Conservation (phyloP, 92 coral and sea anemone genomes). For the Micromussa lordhowensis region DNA sequence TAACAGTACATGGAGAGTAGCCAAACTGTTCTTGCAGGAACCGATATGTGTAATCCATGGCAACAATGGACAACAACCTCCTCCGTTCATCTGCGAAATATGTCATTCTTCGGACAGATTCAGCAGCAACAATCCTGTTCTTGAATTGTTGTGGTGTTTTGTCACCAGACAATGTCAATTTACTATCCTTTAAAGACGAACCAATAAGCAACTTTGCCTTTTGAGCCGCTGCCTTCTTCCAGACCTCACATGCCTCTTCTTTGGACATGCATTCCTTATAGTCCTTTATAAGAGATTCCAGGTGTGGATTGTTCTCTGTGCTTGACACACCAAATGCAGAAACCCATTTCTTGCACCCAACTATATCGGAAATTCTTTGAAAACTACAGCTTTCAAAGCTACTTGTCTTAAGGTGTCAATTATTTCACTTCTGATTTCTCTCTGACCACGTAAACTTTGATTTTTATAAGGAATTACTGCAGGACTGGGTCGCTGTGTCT, state of each 20-base stretch:
- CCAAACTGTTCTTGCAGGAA: slow-evolving; percentile 31
- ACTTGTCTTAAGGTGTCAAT: neutral
- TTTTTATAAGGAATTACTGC: neutral
- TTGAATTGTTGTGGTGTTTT: neutral
- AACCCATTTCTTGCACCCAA: slow-evolving; percentile 18
- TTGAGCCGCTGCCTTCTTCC: neutral
- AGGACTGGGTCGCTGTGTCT: neutral
- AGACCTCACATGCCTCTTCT: neutral
- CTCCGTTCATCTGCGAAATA: too few species aligned
- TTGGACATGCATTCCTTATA: slow-evolving; percentile 24
- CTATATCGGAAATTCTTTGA: slow-evolving; percentile 9
- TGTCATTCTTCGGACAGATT: too few species aligned
- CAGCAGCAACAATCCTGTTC: slow-evolving; percentile 24
- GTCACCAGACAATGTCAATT: too few species aligned
- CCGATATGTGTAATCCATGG: slow-evolving; percentile 34
- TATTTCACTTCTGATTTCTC: slow-evolving; percentile 32
- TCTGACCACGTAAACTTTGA: slow-evolving; percentile 4
- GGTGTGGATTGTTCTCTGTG: slow-evolving; percentile 24
- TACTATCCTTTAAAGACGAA: neutral
- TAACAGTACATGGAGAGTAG: slow-evolving; percentile 50
- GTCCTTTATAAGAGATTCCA: slow-evolving; percentile 8
- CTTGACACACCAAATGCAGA: slow-evolving; percentile 24
- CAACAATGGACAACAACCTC: slow-evolving; percentile 46
- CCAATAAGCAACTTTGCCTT: neutral
- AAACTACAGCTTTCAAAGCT: slow-evolving; percentile 23